phyloP scores from a whole-genome alignment of 1,140 invertebrate species.

The Pararge aegeria region DNA sequence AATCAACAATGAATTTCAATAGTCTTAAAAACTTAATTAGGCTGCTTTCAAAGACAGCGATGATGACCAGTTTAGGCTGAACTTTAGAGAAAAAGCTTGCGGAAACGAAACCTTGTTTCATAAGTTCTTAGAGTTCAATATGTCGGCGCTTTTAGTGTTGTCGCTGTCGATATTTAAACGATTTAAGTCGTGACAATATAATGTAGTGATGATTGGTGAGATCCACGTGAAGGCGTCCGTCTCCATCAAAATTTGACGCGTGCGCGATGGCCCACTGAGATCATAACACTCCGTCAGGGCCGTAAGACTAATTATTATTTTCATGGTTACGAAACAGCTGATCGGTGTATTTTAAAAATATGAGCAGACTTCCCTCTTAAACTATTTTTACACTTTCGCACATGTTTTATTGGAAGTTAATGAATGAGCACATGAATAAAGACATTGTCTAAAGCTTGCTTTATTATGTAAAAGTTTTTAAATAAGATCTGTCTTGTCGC shows the following conservation, averaged over 20 bases:
- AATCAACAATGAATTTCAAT: slow-evolving; percentile 72
- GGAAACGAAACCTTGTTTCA: slow-evolving; percentile 28
- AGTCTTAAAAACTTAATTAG: slow-evolving; percentile 74
- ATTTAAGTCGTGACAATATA: slow-evolving; percentile 58
- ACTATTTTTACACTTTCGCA: slow-evolving; percentile 26
- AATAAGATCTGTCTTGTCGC: neutral
- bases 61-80: slow-evolving; percentile 34
- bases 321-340: slow-evolving; percentile 52
- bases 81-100: neutral
- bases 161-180: slow-evolving; percentile 23
- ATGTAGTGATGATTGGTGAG: slow-evolving; percentile 63
- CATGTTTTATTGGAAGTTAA: slow-evolving; percentile 18
- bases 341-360: slow-evolving; percentile 44
- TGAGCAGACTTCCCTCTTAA: slow-evolving; percentile 20
- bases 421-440: neutral
- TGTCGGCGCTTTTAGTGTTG: slow-evolving; percentile 13
- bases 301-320: slow-evolving; percentile 70
- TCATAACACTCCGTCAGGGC: slow-evolving; percentile 49
- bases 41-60: slow-evolving; percentile 68
- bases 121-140: slow-evolving; percentile 29
- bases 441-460: neutral
- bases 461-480: neutral
- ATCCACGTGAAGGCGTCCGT: slow-evolving; percentile 60
- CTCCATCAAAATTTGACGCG: slow-evolving; percentile 71
- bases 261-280: slow-evolving; percentile 53